Conservation (phyloP, 2,797 vertebrate genomes). For the Neopelma chrysocephalum region DNA sequence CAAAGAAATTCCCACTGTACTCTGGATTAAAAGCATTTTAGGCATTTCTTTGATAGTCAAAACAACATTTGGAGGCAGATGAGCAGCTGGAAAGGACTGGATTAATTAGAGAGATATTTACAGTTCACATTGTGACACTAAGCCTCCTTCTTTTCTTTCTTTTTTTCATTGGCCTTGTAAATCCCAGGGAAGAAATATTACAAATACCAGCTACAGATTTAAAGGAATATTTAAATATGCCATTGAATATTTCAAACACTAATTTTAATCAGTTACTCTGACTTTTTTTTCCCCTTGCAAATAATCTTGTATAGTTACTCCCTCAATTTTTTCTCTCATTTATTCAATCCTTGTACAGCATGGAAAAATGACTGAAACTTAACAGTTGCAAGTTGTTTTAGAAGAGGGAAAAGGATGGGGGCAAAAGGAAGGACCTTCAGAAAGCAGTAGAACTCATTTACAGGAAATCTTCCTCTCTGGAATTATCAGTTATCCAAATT, state of each 20-base stretch:
- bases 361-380: slow-evolving; percentile 18
- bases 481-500: slow-evolving; percentile 58
- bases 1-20: not conserved
- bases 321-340: not conserved
- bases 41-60: slow-evolving; percentile 18
- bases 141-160: not conserved
- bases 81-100: slow-evolving; percentile 26
- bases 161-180: not conserved
- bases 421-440: not conserved
- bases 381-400: not conserved
- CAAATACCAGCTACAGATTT: not conserved
- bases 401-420: not conserved
- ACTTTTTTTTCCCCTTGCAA: not conserved
- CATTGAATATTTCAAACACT: not conserved
- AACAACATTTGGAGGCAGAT: slow-evolving; percentile 20
- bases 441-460: slow-evolving; percentile 46
- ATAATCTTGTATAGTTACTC: not conserved
- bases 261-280: not conserved
- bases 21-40: slow-evolving; percentile 8
- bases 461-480: slow-evolving; percentile 46
- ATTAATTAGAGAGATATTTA: slow-evolving; percentile 30
- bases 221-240: not conserved
- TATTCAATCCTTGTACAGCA: not conserved
- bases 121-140: not conserved
- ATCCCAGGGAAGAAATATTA: not conserved